A percentile compares a stretch with the other conserved stretches of the same genome.
These are phyloP conservation scores for Malthinus seriepunctatus DNA, from an alignment of 2,888 invertebrate genomes.

Conservation along the genomic window DNA sequence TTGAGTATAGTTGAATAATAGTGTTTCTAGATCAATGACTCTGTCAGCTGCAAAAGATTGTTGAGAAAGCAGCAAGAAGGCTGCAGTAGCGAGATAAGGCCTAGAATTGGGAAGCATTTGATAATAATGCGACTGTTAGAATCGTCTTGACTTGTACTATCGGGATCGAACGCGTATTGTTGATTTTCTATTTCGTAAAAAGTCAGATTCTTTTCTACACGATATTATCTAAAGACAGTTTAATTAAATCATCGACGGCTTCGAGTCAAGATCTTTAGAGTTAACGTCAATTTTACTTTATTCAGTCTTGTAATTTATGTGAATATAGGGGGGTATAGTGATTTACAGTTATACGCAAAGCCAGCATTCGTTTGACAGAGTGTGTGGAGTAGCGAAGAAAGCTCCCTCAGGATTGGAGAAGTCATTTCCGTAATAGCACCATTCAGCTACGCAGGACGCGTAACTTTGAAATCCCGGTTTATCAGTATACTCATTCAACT, in stretches of 20 bases:
- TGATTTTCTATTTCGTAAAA: constrained; percentile 10
- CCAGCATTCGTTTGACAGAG: constrained; percentile 18
- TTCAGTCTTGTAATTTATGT: constrained; percentile 19
- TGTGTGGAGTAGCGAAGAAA: constrained; percentile 19
- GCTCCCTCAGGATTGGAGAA: constrained; percentile 24
- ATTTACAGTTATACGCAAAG: constrained; percentile 17
- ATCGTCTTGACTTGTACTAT: constrained; percentile 27
- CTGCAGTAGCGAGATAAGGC: constrained; percentile 26
- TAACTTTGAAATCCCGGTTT: constrained; percentile 24
- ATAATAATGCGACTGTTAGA: constrained; percentile 23
- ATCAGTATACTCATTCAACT: constrained; percentile 20
- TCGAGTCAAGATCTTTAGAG: constrained; percentile 8
- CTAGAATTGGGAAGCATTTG: constrained; percentile 7
- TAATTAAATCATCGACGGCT: constrained; percentile 22
- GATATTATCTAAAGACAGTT: constrained; percentile 16
- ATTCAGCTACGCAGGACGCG: constrained; percentile 24
- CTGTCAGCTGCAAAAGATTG: constrained; percentile 38
- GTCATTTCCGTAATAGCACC: constrained; percentile 29
- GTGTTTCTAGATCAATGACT: constrained; percentile 36
- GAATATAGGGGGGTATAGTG: constrained; percentile 17
- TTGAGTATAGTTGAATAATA: constrained; percentile 6
- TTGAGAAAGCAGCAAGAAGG: constrained; percentile 27
- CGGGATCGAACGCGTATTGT: constrained; percentile 25
- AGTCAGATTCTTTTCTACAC: not conserved
- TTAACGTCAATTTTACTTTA: constrained; percentile 16